phyloP scores from a whole-genome alignment of 2,888 invertebrate species.

The Pollenia amentaria region DNA sequence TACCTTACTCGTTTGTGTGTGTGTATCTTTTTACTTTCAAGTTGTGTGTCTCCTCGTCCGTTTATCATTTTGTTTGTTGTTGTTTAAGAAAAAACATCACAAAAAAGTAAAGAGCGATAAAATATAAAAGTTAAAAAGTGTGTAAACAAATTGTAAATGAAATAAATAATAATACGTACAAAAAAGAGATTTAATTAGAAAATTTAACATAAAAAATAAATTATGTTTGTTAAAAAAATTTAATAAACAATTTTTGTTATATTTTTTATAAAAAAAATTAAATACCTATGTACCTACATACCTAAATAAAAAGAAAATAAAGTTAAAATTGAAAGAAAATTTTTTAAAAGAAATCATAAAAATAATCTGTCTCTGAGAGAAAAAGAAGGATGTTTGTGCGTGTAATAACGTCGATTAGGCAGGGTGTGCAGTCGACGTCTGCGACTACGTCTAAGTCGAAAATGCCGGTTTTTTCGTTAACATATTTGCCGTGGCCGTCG shows the following conservation, averaged over 20 bases:
- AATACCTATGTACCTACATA: neutral
- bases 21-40: constrained; percentile 16
- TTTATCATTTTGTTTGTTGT: constrained; percentile 54
- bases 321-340: constrained; percentile 44
- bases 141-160: constrained; percentile 36
- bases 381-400: constrained; percentile 36
- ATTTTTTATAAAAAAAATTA: constrained; percentile 33
- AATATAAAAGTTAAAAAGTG: constrained; percentile 43
- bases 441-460: constrained; percentile 48
- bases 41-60: constrained; percentile 41
- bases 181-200: constrained; percentile 25
- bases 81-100: constrained; percentile 46
- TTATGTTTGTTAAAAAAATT: constrained; percentile 4
- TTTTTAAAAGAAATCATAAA: constrained; percentile 61
- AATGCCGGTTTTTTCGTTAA: constrained; percentile 70
- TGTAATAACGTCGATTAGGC: constrained; percentile 55
- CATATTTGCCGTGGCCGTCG: constrained; percentile 27
- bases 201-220: constrained; percentile 8
- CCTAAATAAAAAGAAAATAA: constrained; percentile 22
- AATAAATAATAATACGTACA: constrained; percentile 26
- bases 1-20: constrained; percentile 1
- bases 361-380: constrained; percentile 55
- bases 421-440: constrained; percentile 44
- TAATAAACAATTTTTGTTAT: constrained; percentile 2
- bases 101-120: constrained; percentile 37